Percentiles rank a stretch among this genome's conserved stretches.
Conservation (phyloP, 2,797 vertebrate genomes). For the Cercopithecus neglectus region DNA sequence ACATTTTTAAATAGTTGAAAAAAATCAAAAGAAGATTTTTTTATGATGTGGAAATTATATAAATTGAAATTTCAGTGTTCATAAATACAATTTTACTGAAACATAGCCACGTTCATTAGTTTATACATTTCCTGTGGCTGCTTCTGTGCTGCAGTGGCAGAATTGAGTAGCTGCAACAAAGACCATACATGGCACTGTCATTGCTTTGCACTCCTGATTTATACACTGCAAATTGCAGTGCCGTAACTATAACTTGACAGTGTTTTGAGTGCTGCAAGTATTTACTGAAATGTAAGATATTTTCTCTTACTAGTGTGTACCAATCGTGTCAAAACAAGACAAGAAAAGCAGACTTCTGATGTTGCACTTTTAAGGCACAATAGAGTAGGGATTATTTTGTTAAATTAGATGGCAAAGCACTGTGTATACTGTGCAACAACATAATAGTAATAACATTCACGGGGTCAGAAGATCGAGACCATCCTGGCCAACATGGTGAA, state of each 20-base stretch:
- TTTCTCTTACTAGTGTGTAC: background rate
- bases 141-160: background rate
- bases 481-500: too few species aligned
- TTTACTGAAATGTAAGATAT: background rate
- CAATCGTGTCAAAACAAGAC: background rate
- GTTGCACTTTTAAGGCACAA: background rate
- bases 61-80: background rate
- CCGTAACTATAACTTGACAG: background rate
- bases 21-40: background rate
- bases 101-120: background rate
- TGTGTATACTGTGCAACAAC: background rate
- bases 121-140: background rate
- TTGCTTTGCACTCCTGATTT: background rate
- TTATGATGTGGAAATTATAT: background rate
- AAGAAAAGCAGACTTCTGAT: background rate
- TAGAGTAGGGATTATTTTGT: background rate
- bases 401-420: background rate
- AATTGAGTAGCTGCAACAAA: background rate
- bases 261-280: background rate
- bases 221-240: background rate
- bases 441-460: background rate
- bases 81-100: background rate
- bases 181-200: too few species aligned
- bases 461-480: too few species aligned
- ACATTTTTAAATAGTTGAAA: background rate